Evolutionary conservation across 2,113 vertebrate genomes (phyloP), one percentile per base, ranked within the genome.

Genomic region (Lethenteron camtschaticum): DNA sequence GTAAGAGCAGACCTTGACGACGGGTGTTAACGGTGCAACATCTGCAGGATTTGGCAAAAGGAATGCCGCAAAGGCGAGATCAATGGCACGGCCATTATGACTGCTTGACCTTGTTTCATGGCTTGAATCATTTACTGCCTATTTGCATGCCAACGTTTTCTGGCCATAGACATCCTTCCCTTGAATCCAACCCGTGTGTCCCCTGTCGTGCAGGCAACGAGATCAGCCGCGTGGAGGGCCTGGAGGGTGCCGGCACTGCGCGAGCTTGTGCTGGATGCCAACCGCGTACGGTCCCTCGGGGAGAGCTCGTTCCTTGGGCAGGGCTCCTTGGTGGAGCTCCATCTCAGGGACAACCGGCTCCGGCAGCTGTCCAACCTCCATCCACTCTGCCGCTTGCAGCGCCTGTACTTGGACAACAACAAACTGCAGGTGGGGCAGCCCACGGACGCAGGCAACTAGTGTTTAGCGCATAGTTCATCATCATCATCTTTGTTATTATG

Each of bases 181-280:
- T 18, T 11, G 10, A 16, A 13, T 71, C 68, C 56, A 63, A 12
- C 55, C 63, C 14, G 63, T 56, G 12, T 68, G 55, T 56, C 73
- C 58, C 75, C 72, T 72, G 58, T 71, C 14, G 58, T 2, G 1
- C 73, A 88, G 84, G 82, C 55, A 90, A 90, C 75, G 83, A 85
- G 58, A 87, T 90, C 74, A 83, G 79, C 71, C 84, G 85, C 24
- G 80, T 84, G 70, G 86, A 91, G 74, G 86, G 85, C 14, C 77
- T 89, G 72, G 85, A 90, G 70, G 81, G 82, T 55, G 78, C 90
- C 71, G 3, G 72, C 75, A 58, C 83, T 91, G 24, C 79, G 80
- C 73, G 82, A 89, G 69, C 71, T 94, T 72, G 79, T 84, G 12
- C 72, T 90, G 68, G 83, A 88, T 77, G 81, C 76, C 75, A 91